A percentile compares a stretch with the other conserved stretches of the same genome.
phyloP scores from a whole-genome alignment of 2,113 vertebrate species.

The Ophthalmolycus amberensis region DNA sequence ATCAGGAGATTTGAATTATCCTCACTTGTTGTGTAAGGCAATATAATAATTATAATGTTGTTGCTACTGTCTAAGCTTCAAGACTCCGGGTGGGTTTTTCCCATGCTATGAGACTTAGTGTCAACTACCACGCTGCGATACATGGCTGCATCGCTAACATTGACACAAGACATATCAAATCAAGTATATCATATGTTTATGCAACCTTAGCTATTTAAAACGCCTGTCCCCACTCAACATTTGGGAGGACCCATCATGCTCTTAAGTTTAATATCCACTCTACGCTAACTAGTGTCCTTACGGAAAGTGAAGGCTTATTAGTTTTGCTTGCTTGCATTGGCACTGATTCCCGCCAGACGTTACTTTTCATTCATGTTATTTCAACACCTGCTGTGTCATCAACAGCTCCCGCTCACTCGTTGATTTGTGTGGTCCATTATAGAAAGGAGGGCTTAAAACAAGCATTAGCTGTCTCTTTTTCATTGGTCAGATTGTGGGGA shows the following conservation, averaged over 20 bases:
- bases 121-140: not conserved
- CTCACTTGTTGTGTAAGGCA: not conserved
- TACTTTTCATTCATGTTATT: not conserved
- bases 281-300: not conserved
- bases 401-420: not conserved
- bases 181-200: not conserved
- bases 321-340: not conserved
- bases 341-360: not conserved
- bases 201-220: not conserved
- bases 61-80: not conserved
- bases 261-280: not conserved
- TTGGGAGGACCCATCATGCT: not conserved
- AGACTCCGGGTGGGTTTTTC: not conserved
- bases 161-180: not conserved
- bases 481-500: not conserved
- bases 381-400: constrained; percentile 1
- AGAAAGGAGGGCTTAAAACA: not conserved
- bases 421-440: not conserved
- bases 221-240: not conserved
- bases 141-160: not conserved
- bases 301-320: not conserved
- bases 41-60: not conserved
- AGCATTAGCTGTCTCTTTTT: not conserved
- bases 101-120: not conserved
- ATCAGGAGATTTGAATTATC: not conserved